Evolutionary conservation across 2,888 invertebrate genomes (phyloP), one percentile per base, ranked within the genome.

Genomic region (Boloria euphrosyne): DNA sequence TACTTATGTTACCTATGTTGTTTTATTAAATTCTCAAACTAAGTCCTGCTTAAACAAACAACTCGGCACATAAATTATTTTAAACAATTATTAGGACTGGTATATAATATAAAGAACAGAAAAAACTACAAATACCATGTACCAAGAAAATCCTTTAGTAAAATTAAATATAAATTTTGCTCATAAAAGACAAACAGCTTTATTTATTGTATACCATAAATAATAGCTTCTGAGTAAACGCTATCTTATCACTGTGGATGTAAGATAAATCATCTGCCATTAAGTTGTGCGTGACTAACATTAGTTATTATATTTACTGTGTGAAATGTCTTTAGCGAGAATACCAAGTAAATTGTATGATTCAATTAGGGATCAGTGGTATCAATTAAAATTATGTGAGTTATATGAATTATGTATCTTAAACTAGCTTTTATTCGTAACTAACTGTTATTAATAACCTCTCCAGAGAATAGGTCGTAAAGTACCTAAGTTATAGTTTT

Each of bases 351-450:
- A 72, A 75, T 73, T 87, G 66, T 80, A 78, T 65, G 80, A 84
- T 66, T 71, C 76, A 2, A 67, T 89, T 3, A 82, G 81, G 69
- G 80, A 86, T 71, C 81, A 85, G 66, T 91, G 89, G 90, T 86
- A 83, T 63, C 81, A 67, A 61, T 74, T 91, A 44, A 89, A 89
- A 73, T 83, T 85, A 79, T 91, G 91, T 91, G 70, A 90, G 91
- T 90, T 62, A n/a, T 14, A 27, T 27, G 7, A 22, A 7, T 31
- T 31, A 7, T 31, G 0, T 31, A 31, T 31, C 0, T 31, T 31
- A 22, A 31, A 31, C 10, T 10, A 31, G 31, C 31, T 31, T 31
- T 10, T 31, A 10, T 31, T 31, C 7, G n/a, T n/a, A n/a, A 10
- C 31, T 7, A 10, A 31, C 31, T 31, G 10, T 31, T 10, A 31